Evolutionary conservation across 2,113 vertebrate species (phyloP).

Genomic region (Odontesthes bonariensis): DNA sequence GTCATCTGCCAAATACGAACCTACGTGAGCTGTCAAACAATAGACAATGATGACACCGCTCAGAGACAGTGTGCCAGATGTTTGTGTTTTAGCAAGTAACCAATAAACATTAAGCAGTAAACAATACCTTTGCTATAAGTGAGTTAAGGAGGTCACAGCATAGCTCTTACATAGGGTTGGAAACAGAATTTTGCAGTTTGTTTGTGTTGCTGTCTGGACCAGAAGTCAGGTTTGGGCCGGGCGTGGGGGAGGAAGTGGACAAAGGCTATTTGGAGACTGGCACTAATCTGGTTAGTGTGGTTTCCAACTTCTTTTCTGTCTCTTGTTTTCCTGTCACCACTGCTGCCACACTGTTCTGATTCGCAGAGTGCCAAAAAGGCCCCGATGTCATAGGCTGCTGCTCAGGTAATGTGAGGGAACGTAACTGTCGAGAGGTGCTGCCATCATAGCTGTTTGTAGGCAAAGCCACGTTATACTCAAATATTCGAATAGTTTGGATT

Average conservation of each 20-base stretch:
- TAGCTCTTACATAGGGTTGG: background rate
- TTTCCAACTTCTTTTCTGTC: slow-evolving; percentile 54
- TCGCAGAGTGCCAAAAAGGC: slow-evolving; percentile 3
- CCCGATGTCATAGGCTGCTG: background rate
- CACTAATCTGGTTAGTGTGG: slow-evolving; percentile 70
- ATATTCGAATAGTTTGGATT: background rate
- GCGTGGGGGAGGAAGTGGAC: slow-evolving; percentile 61
- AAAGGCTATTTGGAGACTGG: slow-evolving; percentile 69
- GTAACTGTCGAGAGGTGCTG: background rate
- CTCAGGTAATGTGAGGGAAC: background rate
- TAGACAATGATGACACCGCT: background rate
- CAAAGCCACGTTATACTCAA: background rate
- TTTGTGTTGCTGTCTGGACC: slow-evolving; percentile 48
- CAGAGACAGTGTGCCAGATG: background rate
- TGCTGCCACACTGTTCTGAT: slow-evolving; percentile 20
- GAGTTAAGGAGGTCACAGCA: slow-evolving; percentile 15
- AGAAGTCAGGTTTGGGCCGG: slow-evolving; percentile 57
- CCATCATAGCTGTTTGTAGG: no score
- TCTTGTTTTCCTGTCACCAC: slow-evolving; percentile 42
- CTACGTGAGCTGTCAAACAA: background rate
- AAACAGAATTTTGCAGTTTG: slow-evolving; percentile 27
- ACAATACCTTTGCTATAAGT: background rate
- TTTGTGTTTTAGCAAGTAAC: background rate
- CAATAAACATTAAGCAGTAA: background rate
- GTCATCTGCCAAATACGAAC: background rate